Base-by-base conservation (phyloP, 2,888 invertebrate genomes). In the Sinodicranocentrus sp. region DNA sequence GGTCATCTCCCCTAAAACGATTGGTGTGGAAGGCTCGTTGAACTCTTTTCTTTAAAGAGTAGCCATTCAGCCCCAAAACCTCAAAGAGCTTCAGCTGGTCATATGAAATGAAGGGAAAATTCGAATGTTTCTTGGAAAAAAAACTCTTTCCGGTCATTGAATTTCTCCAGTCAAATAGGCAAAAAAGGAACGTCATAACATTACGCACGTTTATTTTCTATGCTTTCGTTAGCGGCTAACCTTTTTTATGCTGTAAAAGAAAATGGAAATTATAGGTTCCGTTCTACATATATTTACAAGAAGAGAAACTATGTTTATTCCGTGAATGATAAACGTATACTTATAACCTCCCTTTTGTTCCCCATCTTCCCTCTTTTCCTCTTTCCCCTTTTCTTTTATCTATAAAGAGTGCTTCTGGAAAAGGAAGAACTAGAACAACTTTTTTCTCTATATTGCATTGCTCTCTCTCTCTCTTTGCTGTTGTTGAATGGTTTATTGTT, bases 401-500 rank as follows among this genome's bases (percentile, higher is more conserved):
- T 39, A 39, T 39, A 39, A 39, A 39, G 39, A 39, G 13, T 39
- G 39, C 39, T 39, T 39, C 39, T 39, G 6, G 39, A 39, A 39
- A 13, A 39, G 13, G 39, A 39, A 13, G 13, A 39, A 39, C 5
- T 39, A 39, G 13, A 5, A 39, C 39, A 39, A 39, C 5, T 13
- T n/a, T n/a, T n/a, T n/a, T n/a, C n/a, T n/a, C n/a, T n/a, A n/a
- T n/a, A n/a, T n/a, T n/a, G n/a, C n/a, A n/a, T n/a, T n/a, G n/a
- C n/a, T n/a, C n/a, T n/a, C n/a, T n/a, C n/a, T n/a, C n/a, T n/a
- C n/a, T n/a, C n/a, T n/a, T n/a, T n/a, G n/a, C n/a, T n/a, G n/a
- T n/a, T 68, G 68, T 10, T 68, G 68, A 77, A 77, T 77, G 77
- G 77, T 77, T 77, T 77, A 77, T 77, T 77, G 77, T 77, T 77